Conservation (phyloP, 2,888 invertebrate species). For the Brachylomia viminalis region DNA sequence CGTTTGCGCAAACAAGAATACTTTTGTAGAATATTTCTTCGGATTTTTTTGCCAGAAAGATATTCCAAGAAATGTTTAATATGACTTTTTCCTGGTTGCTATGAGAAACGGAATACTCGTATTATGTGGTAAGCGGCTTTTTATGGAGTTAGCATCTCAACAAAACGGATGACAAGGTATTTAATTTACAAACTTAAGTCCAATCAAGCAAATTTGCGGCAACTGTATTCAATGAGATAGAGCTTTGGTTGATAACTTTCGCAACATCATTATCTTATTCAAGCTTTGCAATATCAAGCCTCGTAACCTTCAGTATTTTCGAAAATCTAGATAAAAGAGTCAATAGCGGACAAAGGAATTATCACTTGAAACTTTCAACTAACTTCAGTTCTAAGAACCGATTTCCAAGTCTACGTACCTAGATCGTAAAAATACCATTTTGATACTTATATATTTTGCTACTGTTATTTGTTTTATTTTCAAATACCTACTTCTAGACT, state of each 20-base stretch:
- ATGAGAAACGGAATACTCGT: neutral
- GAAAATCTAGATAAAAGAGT: slow-evolving; percentile 21
- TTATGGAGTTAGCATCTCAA: neutral
- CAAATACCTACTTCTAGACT: neutral
- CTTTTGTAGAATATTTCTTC: slow-evolving; percentile 39
- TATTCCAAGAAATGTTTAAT: slow-evolving; percentile 16
- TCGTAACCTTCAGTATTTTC: slow-evolving; percentile 7
- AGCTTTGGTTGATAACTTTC: slow-evolving; percentile 35
- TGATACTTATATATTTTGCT: slow-evolving; percentile 10
- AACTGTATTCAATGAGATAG: slow-evolving; percentile 24
- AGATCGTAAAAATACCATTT: slow-evolving; percentile 24
- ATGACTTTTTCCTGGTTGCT: slow-evolving; percentile 4
- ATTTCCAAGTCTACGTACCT: slow-evolving; percentile 17
- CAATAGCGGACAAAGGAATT: slow-evolving; percentile 7
- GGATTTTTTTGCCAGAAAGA: slow-evolving; percentile 39
- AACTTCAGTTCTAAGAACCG: slow-evolving; percentile 16
- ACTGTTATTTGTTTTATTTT: slow-evolving; percentile 12
- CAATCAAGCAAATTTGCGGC: slow-evolving; percentile 27
- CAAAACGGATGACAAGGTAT: neutral
- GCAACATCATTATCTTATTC: slow-evolving; percentile 1
- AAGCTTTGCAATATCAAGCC: neutral
- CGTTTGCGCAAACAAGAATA: slow-evolving; percentile 59
- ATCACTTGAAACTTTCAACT: too few relatives aligned
- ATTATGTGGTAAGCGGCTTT: too few relatives aligned
- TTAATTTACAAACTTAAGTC: slow-evolving; percentile 18